Evolutionary conservation across 2,113 vertebrate species (phyloP).

Genomic region (Parotia lawesii): DNA sequence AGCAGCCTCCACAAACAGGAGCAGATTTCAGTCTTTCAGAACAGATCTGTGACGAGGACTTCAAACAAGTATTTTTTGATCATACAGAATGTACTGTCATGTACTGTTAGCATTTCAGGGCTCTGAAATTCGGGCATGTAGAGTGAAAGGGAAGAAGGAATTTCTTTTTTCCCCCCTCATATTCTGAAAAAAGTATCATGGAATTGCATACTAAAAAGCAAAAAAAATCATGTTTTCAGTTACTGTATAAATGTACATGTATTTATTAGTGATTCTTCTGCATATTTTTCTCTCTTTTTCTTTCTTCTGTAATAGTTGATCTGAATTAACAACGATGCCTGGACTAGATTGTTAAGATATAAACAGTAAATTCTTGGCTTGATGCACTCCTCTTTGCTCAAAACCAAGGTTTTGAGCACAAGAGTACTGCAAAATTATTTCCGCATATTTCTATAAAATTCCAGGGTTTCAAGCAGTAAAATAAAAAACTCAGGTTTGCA

Average conservation of each 20-base stretch:
- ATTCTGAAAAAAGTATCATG: background rate
- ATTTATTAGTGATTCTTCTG: background rate
- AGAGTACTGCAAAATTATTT: background rate
- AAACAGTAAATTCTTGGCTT: background rate
- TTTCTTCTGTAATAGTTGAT: background rate
- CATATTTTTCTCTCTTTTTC: background rate
- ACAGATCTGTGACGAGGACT: background rate
- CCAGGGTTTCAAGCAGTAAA: background rate
- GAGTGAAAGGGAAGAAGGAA: background rate
- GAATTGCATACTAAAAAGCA: background rate
- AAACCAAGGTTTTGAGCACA: background rate
- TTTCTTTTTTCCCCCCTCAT: background rate
- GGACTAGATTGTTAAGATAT: background rate
- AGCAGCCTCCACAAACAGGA: background rate
- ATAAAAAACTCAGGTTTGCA: background rate
- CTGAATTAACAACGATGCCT: background rate
- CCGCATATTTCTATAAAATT: background rate
- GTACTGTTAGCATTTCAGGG: background rate
- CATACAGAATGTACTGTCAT: background rate
- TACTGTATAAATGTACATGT: background rate
- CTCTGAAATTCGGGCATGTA: background rate
- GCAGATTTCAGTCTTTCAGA: background rate
- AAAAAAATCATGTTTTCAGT: background rate
- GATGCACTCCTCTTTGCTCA: background rate
- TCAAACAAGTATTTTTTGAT: background rate